Base-by-base conservation (phyloP, 2,888 invertebrate species). In the Mylabris sibirica region DNA sequence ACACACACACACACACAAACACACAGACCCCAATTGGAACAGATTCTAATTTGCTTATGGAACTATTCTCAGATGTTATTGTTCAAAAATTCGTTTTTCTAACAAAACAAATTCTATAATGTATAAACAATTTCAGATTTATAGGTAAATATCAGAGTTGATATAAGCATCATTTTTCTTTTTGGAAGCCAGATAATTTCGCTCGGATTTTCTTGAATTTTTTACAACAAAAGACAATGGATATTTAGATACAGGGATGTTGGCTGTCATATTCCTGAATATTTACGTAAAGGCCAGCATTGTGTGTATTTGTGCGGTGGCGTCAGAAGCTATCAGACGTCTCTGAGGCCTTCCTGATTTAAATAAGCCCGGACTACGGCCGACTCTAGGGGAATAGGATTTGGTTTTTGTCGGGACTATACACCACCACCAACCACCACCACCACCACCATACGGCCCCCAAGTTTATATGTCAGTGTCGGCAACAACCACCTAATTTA, bases 251-350 rank as follows among this genome's bases (percentile, higher is more conserved):
- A 24, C 57, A 14, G 57, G 14, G 24, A 22, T 57, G 57, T 57
- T 57, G 20, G 65, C 71, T 68, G 71, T 71, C 71, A 71, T 74
- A 74, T 75, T 73, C 71, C 68, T 77, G 79, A 78, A 79, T 81
- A 81, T 82, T 83, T 83, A 82, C 81, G 79, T 77, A 81, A 79
- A 80, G 82, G 83, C 80, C 81, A 79, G 79, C 79, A 78, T 81
- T 82, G 82, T 81, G 57, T 53, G 49, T 53, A 11, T 53, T 8
- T 20, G 49, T 53, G 22, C 17, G 49, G 17, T 24, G 82, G 83
- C 83, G 83, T 84, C 84, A 84, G 82, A 82, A 83, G 84, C 83
- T 83, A 84, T 84, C 84, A 83, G 81, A 76, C 83, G 83, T 83
- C 82, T 83, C 84, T 82, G 77, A 79, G 82, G 82, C 80, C 80